Evolutionary conservation across 2,888 invertebrate species (phyloP).

Genomic region (Dermolepida albohirtum): DNA sequence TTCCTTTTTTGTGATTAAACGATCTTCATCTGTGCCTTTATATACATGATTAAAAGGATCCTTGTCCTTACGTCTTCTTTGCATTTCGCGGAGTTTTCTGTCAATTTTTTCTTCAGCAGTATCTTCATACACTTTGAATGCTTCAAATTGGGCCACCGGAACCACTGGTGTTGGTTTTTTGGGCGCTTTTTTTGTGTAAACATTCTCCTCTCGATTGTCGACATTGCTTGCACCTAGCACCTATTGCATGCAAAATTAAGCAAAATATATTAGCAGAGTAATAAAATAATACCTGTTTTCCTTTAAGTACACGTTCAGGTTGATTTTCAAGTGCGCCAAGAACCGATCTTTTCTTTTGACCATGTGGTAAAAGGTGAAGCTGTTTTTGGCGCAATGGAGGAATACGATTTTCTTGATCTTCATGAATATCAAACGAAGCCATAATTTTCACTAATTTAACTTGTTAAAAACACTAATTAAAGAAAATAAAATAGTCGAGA

Average conservation of each 20-base stretch:
- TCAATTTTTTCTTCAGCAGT: slow-evolving; percentile 63
- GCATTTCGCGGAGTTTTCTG: slow-evolving; percentile 57
- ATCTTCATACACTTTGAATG: slow-evolving; percentile 82
- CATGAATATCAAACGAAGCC: slow-evolving; percentile 82
- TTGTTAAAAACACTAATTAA: slow-evolving; percentile 13
- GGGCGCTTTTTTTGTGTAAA: slow-evolving; percentile 40
- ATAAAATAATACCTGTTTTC: slow-evolving; percentile 54
- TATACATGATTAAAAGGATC: slow-evolving; percentile 54
- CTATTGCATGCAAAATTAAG: slow-evolving; percentile 5
- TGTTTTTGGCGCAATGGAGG: slow-evolving; percentile 60
- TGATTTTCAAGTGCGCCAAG: slow-evolving; percentile 74
- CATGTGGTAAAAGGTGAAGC: slow-evolving; percentile 69
- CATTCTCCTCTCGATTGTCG: slow-evolving; percentile 41
- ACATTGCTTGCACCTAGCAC: slow-evolving; percentile 34
- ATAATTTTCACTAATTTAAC: slow-evolving; percentile 61
- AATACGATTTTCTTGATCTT: slow-evolving; percentile 81
- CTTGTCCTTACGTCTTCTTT: slow-evolving; percentile 50
- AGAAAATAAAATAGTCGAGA: slow-evolving; percentile 13
- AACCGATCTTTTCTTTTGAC: slow-evolving; percentile 72
- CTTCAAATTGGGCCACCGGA: slow-evolving; percentile 80
- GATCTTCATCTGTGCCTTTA: slow-evolving; percentile 56
- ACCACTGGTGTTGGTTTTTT: slow-evolving; percentile 60
- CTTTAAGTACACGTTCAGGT: slow-evolving; percentile 54
- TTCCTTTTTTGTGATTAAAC: slow-evolving; percentile 57
- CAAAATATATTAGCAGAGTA: neutral